Evolutionary conservation across 2,797 vertebrate genomes (phyloP), one percentile per base, ranked within the genome.

Genomic region (Ciconia nigra): DNA sequence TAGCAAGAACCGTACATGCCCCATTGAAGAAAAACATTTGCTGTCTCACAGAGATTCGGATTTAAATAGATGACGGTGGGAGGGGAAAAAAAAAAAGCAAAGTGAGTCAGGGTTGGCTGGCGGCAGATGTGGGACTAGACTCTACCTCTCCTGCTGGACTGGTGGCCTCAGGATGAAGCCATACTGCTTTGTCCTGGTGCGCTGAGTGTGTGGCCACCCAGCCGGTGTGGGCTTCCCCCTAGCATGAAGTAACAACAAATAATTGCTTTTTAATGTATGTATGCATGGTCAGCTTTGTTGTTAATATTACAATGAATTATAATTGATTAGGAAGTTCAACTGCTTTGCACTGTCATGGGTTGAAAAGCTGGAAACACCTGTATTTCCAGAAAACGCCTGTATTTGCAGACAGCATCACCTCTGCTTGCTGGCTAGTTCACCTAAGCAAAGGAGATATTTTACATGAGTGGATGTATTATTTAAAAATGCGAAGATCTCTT

Each of bases 401-500:
- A 6, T 94, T 90, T 89, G 37, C 42, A 87, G 74, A 35, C 24
- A 93, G 59, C 37, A 31, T 33, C 37, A 15, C 63, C 9, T 2
- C 59, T 87, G 73, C 39, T 90, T 0, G 0, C 29, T 7, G 0
- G 13, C 54, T 62, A 19, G 28, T 26, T 54, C 46, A 31, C 55
- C 81, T 82, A 26, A 78, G 41, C 1, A 2, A 51, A 59, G 69
- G 42, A 78, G 65, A 14, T 52, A 54, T 54, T 87, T 91, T 31
- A 59, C 2, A 5, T 16, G 66, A 93, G 73, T 24, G 76, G 59
- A 61, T 62, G 46, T 15, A 39, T 65, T 72, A 54, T 84, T 76
- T 90, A 58, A 89, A 94, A 95, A 79, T 2, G 2, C 35, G 39
- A 80, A 83, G n/a, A 47, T 49, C 73, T 90, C 87, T 70, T 69